Base-by-base conservation (phyloP, 2,797 vertebrate genomes). In the Protonibea diacanthus region DNA sequence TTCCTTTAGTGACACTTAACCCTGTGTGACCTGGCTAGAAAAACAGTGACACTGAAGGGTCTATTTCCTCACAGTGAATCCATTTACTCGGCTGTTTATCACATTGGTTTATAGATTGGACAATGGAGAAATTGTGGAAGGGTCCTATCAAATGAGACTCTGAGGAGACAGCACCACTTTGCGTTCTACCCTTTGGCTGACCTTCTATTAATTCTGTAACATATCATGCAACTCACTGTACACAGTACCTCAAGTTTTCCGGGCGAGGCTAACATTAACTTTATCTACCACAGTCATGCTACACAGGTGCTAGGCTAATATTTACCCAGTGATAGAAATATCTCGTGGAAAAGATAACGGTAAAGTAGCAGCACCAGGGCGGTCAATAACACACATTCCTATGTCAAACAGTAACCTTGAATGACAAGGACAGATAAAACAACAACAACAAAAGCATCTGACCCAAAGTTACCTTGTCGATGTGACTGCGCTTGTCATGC, bases 271-370 rank as follows among this genome's bases (percentile, higher is more conserved):
- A 79, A 82, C 69, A 76, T 74, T 27, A 27, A 71, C 66, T 65
- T 74, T 55, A 55, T 63, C 48, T 65, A 42, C 44, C 62, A 61
- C 74, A 64, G 53, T 60, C 17, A 62, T 61, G 72, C 75, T 38
- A 56, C 49, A 68, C 58, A 62, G 81, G 55, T 80, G 83, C 76
- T 42, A 56, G 65, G 78, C 80, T 82, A 92, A 93, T 92, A 91
- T 93, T 93, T 90, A 89, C 74, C 70, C 60, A 66, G 21, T 21
- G 78, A 89, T 83, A 82, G 55, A 29, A 75, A 76, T 60, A 65
- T 56, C 61, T 64, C 62, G 77, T 76, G 71, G 63, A 84, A 85
- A 81, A 74, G 76, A 89, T 87, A 92, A 81, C 59, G 68, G 20
- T 20, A 4, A 69, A 11, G 49, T 25, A 61, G 61, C 67, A 67